These are phyloP conservation scores for Aspiorhynchus laticeps DNA, from an alignment of 2,113 vertebrate species.

Conservation along the genomic window DNA sequence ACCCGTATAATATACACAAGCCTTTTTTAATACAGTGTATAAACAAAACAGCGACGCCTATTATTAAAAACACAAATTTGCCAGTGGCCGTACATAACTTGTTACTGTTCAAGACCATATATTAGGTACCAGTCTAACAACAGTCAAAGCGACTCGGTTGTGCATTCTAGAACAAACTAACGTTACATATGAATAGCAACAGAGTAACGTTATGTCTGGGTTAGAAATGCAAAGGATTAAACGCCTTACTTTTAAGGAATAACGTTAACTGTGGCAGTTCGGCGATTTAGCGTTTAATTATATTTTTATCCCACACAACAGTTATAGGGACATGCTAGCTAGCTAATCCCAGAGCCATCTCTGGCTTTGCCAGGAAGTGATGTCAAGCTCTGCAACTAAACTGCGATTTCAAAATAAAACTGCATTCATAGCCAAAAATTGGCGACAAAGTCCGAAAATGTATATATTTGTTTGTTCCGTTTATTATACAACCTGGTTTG, in stretches of 20 bases:
- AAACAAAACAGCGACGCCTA: neutral
- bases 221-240: neutral
- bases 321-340: constrained; percentile 16
- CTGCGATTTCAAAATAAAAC: neutral
- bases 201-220: neutral
- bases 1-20: neutral
- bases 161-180: neutral
- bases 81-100: neutral
- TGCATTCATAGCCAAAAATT: neutral
- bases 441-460: too few relatives aligned
- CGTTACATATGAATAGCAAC: neutral
- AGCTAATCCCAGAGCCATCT: constrained; percentile 13
- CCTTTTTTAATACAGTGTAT: neutral
- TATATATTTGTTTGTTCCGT: too few relatives aligned
- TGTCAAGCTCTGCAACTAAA: neutral
- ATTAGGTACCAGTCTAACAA: neutral
- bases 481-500: too few relatives aligned
- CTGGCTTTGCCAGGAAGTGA: neutral
- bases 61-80: neutral
- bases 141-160: neutral
- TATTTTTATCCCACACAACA: neutral
- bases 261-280: neutral
- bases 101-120: neutral
- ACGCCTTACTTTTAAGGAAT: neutral
- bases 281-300: neutral